Base-by-base conservation (phyloP, 2,113 vertebrate genomes). In the Rhagologus leucostigma region DNA sequence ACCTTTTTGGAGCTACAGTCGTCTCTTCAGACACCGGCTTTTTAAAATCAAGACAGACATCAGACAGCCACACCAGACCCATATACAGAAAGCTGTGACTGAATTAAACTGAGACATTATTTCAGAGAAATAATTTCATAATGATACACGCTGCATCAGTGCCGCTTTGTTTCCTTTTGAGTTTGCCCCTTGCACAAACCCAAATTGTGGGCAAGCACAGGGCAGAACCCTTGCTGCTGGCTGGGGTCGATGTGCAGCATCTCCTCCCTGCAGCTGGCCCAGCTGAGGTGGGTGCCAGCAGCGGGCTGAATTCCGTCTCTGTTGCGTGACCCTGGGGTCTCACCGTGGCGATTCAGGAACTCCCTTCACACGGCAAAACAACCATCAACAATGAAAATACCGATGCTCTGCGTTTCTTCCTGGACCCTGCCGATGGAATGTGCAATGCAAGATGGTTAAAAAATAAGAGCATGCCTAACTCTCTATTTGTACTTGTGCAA, bases 41-140 rank as follows among this genome's bases (percentile, higher is more conserved):
- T 74, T 85, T 39, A 64, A 91, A 92, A 65, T 74, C 75, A 82
- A 87, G 94, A 69, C 90, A 95, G 93, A 94, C 92, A 50, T 71
- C 95, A 93, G 84, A 90, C 88, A 90, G 90, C 62, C 42, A 4
- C 93, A 44, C 67, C 88, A 93, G 74, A 73, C 52, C 63, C 39
- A 20, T 8, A 24, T 3, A 53, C 57, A 85, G 84, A 89, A 76
- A 65, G 37, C 56, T 2, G 11, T 3, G 27, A 19, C 85, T 75
- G 93, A 88, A 88, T 93, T 89, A 91, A 92, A 93, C 22, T 1
- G 14, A 55, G 84, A 73, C 21, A 4, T 55, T 67, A 79, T 52
- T 82, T 90, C 74, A 64, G 87, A 77, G 84, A 64, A 93, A 50
- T 78, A 52, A 91, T 76, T 89, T 74, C 9, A 20, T 59, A 53